Percentiles rank a stretch among this genome's conserved stretches.
Evolutionary conservation across 92 coral and sea anemone species (phyloP).

Genomic region (Phenganax marumi): DNA sequence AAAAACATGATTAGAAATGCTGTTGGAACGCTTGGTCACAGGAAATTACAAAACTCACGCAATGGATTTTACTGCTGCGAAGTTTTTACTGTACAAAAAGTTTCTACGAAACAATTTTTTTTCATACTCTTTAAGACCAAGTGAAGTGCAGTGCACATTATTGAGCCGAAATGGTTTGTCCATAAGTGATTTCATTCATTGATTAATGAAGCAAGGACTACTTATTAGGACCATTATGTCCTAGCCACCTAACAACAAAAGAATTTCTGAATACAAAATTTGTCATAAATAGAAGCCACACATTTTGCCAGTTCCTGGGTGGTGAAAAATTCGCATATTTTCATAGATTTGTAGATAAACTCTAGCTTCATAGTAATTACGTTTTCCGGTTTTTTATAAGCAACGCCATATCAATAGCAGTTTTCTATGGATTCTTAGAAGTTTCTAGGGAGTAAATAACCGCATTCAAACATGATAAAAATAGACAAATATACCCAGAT

Average conservation of each 20-base stretch:
- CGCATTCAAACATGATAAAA: neutral
- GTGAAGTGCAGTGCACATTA: too few species aligned
- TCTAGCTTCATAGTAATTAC: neutral
- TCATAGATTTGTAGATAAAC: conserved; percentile 1
- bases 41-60: too few species aligned
- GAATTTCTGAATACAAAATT: neutral
- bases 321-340: neutral
- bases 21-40: too few species aligned
- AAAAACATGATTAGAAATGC: neutral
- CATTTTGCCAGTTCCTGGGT: neutral
- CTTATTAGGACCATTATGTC: neutral
- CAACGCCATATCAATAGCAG: neutral
- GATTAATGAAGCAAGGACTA: neutral
- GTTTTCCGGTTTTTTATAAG: neutral
- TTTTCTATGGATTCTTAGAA: conserved; percentile 7
- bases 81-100: too few species aligned
- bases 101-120: too few species aligned
- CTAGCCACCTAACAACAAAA: neutral
- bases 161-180: too few species aligned
- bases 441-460: neutral
- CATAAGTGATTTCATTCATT: neutral
- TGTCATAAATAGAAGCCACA: neutral
- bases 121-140: too few species aligned
- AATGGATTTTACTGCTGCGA: too few species aligned
- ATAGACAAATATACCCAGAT: conserved; percentile 8